phyloP scores from a whole-genome alignment of 2,888 invertebrate genomes.

The Melipona beecheii region DNA sequence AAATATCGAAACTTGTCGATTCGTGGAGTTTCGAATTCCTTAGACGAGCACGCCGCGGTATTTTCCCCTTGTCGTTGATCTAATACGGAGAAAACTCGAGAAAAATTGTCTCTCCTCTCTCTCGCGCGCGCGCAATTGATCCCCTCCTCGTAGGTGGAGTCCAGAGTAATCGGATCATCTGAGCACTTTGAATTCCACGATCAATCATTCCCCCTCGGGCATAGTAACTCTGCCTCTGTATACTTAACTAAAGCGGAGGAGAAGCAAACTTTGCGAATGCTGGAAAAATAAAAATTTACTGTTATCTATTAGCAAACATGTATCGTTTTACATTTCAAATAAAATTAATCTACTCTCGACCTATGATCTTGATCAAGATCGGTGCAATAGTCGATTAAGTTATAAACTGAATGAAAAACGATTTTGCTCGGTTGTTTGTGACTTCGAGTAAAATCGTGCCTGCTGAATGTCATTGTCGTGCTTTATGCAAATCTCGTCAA shows the following conservation, averaged over 20 bases:
- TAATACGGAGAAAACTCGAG: neutral
- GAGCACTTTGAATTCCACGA: slow-evolving; percentile 7
- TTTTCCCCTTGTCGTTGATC: slow-evolving; percentile 15
- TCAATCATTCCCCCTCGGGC: neutral
- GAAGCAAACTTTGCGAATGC: neutral
- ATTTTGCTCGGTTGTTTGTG: too few species aligned
- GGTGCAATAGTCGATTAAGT: too few species aligned
- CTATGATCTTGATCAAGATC: too few species aligned
- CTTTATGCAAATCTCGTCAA: too few species aligned
- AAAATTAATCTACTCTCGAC: too few species aligned
- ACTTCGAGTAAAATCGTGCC: too few species aligned
- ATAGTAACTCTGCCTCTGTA: neutral
- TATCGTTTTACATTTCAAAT: too few species aligned
- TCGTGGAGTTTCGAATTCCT: slow-evolving; percentile 7
- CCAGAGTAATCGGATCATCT: neutral
- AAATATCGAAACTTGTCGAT: slow-evolving; percentile 29
- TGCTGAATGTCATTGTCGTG: too few species aligned
- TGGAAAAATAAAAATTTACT: too few species aligned
- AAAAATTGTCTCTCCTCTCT: slow-evolving; percentile 8
- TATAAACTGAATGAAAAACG: too few species aligned
- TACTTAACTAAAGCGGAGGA: neutral
- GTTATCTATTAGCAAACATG: too few species aligned
- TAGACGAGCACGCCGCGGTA: neutral
- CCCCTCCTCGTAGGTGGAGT: neutral
- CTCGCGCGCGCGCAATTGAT: neutral